These are phyloP conservation scores for Drosophila pegasa DNA, from an alignment of 2,888 invertebrate genomes.

Conservation along the genomic window DNA sequence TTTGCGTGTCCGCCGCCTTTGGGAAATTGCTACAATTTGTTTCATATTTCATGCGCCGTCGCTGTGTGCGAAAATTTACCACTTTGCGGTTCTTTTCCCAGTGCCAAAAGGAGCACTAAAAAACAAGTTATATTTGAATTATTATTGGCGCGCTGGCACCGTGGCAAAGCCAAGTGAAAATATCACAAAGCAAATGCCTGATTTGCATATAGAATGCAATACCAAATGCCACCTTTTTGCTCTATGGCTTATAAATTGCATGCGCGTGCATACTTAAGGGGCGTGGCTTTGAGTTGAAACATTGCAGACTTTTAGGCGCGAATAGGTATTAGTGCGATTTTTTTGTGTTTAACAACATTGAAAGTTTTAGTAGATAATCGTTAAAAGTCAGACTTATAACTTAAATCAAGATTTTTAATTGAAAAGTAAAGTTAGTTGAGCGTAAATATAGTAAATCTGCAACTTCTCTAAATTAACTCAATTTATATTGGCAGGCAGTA, in stretches of 20 bases:
- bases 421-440: no score
- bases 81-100: conserved; percentile 38
- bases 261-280: conserved; percentile 32
- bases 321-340: neutral
- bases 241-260: conserved; percentile 17
- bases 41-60: conserved; percentile 72
- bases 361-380: no score
- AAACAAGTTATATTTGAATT: conserved; percentile 62
- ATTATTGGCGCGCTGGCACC: conserved; percentile 56
- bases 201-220: conserved; percentile 77
- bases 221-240: conserved; percentile 48
- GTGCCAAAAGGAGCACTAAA: conserved; percentile 1
- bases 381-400: no score
- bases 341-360: no score
- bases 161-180: conserved; percentile 29
- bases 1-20: conserved; percentile 67
- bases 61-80: conserved; percentile 36
- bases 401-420: no score
- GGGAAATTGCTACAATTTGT: conserved; percentile 77
- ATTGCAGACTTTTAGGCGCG: conserved; percentile 30
- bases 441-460: no score
- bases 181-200: conserved; percentile 49
- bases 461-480: no score
- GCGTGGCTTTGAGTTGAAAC: neutral
- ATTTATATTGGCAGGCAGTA: neutral